A percentile compares a stretch with the other conserved stretches of the same genome.
phyloP scores from a whole-genome alignment of 2,113 vertebrate species.

The Thunnus maccoyii region DNA sequence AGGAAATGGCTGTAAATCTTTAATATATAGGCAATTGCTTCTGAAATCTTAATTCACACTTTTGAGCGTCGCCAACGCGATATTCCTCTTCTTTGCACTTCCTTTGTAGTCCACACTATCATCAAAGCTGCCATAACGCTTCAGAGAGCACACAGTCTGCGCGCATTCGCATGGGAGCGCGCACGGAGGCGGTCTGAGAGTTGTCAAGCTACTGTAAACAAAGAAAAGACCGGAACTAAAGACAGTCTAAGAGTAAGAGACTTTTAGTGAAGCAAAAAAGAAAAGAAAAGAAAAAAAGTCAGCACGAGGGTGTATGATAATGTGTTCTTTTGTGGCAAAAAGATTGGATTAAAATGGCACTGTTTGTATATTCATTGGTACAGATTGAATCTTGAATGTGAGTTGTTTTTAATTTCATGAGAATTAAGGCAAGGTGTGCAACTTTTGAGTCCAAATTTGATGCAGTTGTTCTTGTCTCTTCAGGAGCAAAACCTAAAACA shows the following conservation, averaged over 20 bases:
- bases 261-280: too few species aligned
- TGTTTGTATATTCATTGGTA: too few species aligned
- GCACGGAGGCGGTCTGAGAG: conserved; percentile 67
- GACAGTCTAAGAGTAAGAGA: conserved; percentile 1
- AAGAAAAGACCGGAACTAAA: conserved; percentile 22
- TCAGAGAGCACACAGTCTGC: conserved; percentile 35
- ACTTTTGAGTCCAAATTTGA: too few species aligned
- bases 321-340: neutral
- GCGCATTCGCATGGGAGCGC: conserved; percentile 67
- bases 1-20: neutral
- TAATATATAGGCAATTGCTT: neutral
- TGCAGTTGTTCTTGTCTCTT: too few species aligned
- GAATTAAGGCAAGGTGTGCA: too few species aligned
- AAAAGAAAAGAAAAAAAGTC: too few species aligned
- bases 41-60: neutral
- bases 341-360: too few species aligned
- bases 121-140: conserved; percentile 57
- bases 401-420: too few species aligned
- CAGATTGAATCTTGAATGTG: neutral
- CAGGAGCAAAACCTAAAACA: neutral
- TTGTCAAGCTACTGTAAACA: conserved; percentile 47
- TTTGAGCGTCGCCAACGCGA: neutral
- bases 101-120: conserved; percentile 64
- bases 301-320: neutral
- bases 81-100: conserved; percentile 17